Evolutionary conservation across 2,888 invertebrate genomes (phyloP), one percentile per base, ranked within the genome.

Genomic region (Pandemis corylana): DNA sequence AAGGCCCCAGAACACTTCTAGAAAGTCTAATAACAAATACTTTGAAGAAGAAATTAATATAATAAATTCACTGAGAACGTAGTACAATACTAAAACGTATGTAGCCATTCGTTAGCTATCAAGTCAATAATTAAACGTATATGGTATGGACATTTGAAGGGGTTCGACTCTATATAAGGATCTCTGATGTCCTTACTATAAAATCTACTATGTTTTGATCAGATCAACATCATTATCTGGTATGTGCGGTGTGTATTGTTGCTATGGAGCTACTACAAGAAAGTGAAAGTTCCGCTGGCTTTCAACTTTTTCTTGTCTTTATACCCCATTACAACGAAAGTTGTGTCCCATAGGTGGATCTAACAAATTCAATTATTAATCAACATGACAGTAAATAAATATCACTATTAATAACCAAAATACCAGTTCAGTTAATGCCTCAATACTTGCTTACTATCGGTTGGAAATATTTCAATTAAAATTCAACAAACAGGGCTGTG

Each of bases 271-370:
- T 36, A 36, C 28, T 68, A 59, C 12, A 75, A 53, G 70, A 74
- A 74, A 74, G 74, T 74, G 74, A 74, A 74, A 70, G 74, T 69
- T 65, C 69, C 62, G 53, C 15, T 51, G 68, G n/a, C 73, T 53
- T 63, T 72, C 67, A 20, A 68, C 73, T 73, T 73, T 73, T 73
- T 73, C 64, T 73, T 49, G 68, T 15, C 20, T 65, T 15, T 61
- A 13, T 67, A 63, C 46, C 44, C 65, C 44, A 70, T 66, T 70
- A 70, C 62, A 56, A 75, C 41, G 70, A 75, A 75, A 75, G 66
- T 15, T 44, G 71, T 59, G 44, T 36, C 49, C 49, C 66, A 51
- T 72, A 66, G 64, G 51, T 53, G 9, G 13, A 41, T 65, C 12
- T 42, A 64, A 44, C 46, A 61, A 56, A 66, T 67, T 61, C 15